These are phyloP conservation scores for Cynoglossus semilaevis DNA, from an alignment of 2,113 vertebrate genomes.

Conservation along the genomic window DNA sequence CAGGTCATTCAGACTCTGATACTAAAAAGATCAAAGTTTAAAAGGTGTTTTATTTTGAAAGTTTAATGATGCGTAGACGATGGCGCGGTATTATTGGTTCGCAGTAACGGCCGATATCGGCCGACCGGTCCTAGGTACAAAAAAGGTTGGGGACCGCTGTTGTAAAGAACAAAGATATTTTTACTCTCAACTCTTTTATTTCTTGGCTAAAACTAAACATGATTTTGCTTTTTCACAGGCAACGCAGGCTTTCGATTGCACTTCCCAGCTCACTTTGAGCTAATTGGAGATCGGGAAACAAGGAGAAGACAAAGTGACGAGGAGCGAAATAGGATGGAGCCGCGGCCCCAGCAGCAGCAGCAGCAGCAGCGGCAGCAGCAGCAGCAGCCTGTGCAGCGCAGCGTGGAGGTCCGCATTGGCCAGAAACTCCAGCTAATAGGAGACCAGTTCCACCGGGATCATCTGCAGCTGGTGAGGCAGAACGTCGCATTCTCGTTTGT, in stretches of 20 bases:
- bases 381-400: constrained; percentile 56
- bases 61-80: too few relatives aligned
- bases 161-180: not conserved
- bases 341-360: constrained; percentile 33
- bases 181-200: constrained; percentile 25
- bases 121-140: too few relatives aligned
- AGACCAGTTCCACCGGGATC: constrained; percentile 80
- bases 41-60: too few relatives aligned
- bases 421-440: constrained; percentile 81
- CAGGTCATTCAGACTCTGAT: too few relatives aligned
- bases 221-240: constrained; percentile 60
- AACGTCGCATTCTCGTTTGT: constrained; percentile 11
- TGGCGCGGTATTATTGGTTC: too few relatives aligned
- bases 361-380: constrained; percentile 55
- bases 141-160: too few relatives aligned
- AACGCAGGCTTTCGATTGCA: constrained; percentile 77
- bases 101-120: too few relatives aligned
- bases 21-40: too few relatives aligned
- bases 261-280: constrained; percentile 70
- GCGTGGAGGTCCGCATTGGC: constrained; percentile 73
- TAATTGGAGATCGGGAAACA: constrained; percentile 47
- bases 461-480: constrained; percentile 74
- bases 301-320: constrained; percentile 40
- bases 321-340: constrained; percentile 56
- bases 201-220: constrained; percentile 34